Evolutionary conservation across 2,113 vertebrate genomes (phyloP).

Genomic region (Microcebus lehilahytsara): DNA sequence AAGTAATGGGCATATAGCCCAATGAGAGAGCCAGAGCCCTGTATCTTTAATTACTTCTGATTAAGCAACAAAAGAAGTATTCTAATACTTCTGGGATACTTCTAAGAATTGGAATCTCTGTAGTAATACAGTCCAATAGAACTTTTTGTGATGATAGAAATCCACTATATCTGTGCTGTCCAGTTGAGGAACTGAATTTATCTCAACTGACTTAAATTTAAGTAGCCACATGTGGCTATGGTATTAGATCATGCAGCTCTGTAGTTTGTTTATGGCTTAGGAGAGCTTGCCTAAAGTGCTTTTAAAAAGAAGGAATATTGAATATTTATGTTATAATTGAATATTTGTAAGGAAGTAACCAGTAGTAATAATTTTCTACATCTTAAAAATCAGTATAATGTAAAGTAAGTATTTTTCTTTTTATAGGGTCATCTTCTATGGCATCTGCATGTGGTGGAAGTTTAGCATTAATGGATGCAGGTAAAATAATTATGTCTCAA

Average conservation of each 20-base stretch:
- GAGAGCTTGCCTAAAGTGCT: neutral
- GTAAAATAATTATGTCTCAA: conserved; percentile 80
- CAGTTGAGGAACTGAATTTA: neutral
- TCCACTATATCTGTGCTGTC: neutral
- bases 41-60: neutral
- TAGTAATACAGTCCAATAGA: neutral
- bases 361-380: neutral
- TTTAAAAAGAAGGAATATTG: neutral
- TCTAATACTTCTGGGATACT: neutral
- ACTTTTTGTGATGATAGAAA: neutral
- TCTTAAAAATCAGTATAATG: neutral
- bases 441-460: conserved; percentile 96
- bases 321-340: conserved; percentile 18
- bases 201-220: conserved; percentile 34
- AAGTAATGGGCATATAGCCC: neutral
- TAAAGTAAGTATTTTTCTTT: conserved; percentile 39
- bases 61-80: neutral
- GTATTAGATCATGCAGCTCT: neutral
- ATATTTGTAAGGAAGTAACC: conserved; percentile 21
- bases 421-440: conserved; percentile 96
- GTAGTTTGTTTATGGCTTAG: conserved; percentile 11
- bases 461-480: conserved; percentile 98
- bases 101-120: conserved; percentile 9
- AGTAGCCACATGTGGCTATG: neutral
- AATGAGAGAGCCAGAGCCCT: neutral